These are phyloP conservation scores for Acheta domesticus DNA, from an alignment of 2,888 invertebrate species.

Conservation along the genomic window DNA sequence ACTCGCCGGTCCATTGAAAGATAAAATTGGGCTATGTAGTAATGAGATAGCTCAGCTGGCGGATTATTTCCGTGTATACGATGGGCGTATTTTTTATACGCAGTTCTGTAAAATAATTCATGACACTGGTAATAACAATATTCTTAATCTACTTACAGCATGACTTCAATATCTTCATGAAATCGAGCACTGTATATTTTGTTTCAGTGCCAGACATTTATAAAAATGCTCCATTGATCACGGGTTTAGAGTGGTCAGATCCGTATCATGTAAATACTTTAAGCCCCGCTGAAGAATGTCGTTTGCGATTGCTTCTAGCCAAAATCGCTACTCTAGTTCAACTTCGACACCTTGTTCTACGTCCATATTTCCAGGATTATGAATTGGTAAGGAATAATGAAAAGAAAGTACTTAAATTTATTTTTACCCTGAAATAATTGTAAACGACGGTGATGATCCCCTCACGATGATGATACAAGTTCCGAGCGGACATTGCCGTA, in stretches of 20 bases:
- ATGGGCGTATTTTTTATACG: constrained; percentile 71
- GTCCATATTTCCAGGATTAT: constrained; percentile 73
- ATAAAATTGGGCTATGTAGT: constrained; percentile 65
- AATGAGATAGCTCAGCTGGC: constrained; percentile 69
- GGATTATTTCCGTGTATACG: constrained; percentile 75
- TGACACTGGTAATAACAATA: constrained; percentile 55
- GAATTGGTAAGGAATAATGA: constrained; percentile 53
- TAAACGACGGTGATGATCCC: too few relatives aligned
- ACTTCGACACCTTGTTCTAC: constrained; percentile 59
- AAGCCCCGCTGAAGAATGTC: constrained; percentile 62
- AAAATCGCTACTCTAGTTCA: constrained; percentile 64
- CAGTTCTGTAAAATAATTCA: constrained; percentile 73
- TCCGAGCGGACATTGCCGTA: too few relatives aligned
- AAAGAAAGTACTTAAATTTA: too few relatives aligned
- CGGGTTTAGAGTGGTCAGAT: constrained; percentile 66
- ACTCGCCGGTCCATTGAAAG: constrained; percentile 63
- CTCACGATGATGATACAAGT: too few relatives aligned
- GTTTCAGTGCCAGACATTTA: constrained; percentile 51
- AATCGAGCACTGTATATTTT: background rate
- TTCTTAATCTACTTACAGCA: background rate
- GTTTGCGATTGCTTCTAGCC: constrained; percentile 65
- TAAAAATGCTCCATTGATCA: constrained; percentile 50
- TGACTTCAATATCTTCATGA: background rate
- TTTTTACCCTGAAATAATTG: too few relatives aligned
- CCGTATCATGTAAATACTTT: constrained; percentile 64